Evolutionary conservation across 53 echinoderm and acorn worm genomes (phyloP), one percentile per base, ranked within the genome.

Genomic region (Apostichopus leukothele): DNA sequence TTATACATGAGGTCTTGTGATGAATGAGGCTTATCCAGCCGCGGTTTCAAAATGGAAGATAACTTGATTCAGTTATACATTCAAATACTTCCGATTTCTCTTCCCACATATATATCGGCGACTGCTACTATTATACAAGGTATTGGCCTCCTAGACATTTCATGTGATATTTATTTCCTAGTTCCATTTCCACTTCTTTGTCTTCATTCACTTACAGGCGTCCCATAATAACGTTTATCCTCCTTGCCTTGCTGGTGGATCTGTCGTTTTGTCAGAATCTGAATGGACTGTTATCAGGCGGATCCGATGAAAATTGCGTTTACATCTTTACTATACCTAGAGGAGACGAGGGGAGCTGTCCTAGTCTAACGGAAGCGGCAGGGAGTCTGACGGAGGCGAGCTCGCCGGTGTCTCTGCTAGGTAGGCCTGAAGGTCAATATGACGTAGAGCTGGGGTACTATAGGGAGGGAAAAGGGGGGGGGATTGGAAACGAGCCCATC

Each of bases 301-400:
- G 63, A 11, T 63, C 11, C 63, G 91, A 60, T n/a, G 61, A 78
- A 16, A 76, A 90, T 53, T 90, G 91, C 63, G 91, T 86, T 50
- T 90, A 90, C 87, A 86, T 90, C 22, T 90, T 90, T 66, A 81
- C 76, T 8, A 26, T 86, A 52, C 76, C 87, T 6, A 76, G 63
- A 52, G 19, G 60, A 51, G 77, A 61, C 9, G 52, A 87, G 11
- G 87, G 91, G 4, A 50, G 19, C 18, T 90, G 91, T 53, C 91
- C 91, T 54, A 22, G 60, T 23, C 52, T 90, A 21, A 27, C 21
- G 13, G 87, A 87, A 21, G 87, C 91, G 3, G 86, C 77, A 18
- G 74, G 53, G 3, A 51, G 67, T 50, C 53, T 78, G 78, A 52
- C n/a, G 8, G 4, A 51, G 7, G 78, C 39, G 6, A n/a, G 7